These are phyloP conservation scores for Leucosticte australis DNA, from an alignment of 2,113 vertebrate genomes.

Conservation along the genomic window DNA sequence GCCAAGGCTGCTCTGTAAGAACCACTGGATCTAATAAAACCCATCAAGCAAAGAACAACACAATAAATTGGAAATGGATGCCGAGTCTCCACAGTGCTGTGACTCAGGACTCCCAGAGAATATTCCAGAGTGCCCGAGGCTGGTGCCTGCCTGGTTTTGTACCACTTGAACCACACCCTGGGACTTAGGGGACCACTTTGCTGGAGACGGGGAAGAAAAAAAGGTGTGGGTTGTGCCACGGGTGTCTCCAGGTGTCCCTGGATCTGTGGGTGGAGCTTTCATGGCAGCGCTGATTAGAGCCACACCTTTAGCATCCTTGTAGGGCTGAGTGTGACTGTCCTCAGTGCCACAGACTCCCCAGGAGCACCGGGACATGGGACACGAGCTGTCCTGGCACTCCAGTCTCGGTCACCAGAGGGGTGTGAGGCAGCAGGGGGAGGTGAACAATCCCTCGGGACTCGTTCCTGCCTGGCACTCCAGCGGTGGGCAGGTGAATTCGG, in stretches of 20 bases:
- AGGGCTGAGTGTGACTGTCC: background rate
- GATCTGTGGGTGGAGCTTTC: background rate
- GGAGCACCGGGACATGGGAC: background rate
- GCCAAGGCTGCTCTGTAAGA: background rate
- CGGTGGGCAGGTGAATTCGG: background rate
- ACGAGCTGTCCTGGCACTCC: background rate
- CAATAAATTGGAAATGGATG: background rate
- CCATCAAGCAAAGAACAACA: background rate
- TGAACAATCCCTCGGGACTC: background rate
- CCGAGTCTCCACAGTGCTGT: background rate
- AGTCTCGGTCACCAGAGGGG: background rate
- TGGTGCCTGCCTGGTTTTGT: background rate
- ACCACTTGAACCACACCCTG: background rate
- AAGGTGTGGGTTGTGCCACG: background rate
- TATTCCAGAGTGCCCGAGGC: background rate
- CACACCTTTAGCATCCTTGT: accelerated
- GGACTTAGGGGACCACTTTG: background rate
- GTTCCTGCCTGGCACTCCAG: background rate
- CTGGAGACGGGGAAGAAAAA: background rate
- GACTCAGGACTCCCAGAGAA: background rate
- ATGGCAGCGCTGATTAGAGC: background rate
- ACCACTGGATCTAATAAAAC: background rate
- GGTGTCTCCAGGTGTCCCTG: background rate
- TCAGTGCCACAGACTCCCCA: background rate
- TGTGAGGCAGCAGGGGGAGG: background rate